These are phyloP conservation scores for Amphipyra berbera DNA, from an alignment of 2,888 invertebrate species.

Conservation along the genomic window DNA sequence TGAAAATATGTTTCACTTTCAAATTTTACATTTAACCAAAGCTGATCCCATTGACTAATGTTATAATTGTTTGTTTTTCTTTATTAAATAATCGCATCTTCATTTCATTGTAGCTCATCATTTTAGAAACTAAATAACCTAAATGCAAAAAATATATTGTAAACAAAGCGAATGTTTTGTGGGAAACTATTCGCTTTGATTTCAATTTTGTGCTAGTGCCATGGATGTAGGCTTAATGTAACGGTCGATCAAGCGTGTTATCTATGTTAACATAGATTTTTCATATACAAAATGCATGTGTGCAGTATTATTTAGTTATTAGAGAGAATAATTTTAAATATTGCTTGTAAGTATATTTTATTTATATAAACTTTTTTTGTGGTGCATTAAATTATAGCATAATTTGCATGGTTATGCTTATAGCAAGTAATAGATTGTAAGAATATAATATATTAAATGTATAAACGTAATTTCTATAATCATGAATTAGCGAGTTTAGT, in stretches of 20 bases:
- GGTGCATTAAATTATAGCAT: slow-evolving; percentile 53
- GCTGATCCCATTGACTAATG: slow-evolving; percentile 74
- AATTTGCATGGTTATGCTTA: slow-evolving; percentile 59
- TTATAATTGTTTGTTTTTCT: slow-evolving; percentile 60
- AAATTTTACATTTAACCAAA: slow-evolving; percentile 70
- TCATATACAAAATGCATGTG: slow-evolving; percentile 75
- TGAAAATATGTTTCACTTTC: slow-evolving; percentile 64
- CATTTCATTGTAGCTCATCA: slow-evolving; percentile 54
- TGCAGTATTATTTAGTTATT: slow-evolving; percentile 83
- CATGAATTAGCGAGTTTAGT: slow-evolving; percentile 35
- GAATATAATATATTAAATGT: slow-evolving; percentile 38
- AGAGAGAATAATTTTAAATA: slow-evolving; percentile 65
- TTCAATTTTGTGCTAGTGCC: slow-evolving; percentile 64
- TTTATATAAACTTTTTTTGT: slow-evolving; percentile 46
- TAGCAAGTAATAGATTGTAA: slow-evolving; percentile 41
- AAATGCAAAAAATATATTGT: slow-evolving; percentile 37
- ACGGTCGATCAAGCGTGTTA: slow-evolving; percentile 68
- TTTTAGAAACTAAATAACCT: slow-evolving; percentile 26
- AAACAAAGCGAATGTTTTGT: slow-evolving; percentile 35
- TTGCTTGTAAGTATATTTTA: slow-evolving; percentile 72
- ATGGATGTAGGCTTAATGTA: slow-evolving; percentile 61
- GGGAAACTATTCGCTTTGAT: slow-evolving; percentile 49
- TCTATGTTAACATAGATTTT: slow-evolving; percentile 82
- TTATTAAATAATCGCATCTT: slow-evolving; percentile 60
- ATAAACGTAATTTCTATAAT: slow-evolving; percentile 32